Evolutionary conservation across 1,140 invertebrate genomes (phyloP).

Genomic region (Danaus melanippus): DNA sequence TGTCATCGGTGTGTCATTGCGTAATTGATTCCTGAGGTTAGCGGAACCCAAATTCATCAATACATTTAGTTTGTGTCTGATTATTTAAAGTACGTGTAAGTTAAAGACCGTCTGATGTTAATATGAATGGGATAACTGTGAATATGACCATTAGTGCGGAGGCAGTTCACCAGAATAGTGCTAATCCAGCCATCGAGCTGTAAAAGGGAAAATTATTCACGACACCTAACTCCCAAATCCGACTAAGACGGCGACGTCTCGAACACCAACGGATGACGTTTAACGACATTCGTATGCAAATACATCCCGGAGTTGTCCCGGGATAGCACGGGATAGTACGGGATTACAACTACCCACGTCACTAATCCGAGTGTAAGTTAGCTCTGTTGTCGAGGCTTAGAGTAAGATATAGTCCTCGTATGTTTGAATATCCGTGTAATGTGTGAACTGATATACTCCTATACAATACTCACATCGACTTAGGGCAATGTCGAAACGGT

Average conservation of each 20-base stretch:
- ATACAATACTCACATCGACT: conserved; percentile 28
- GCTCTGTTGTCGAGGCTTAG: conserved; percentile 48
- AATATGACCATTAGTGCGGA: conserved; percentile 25
- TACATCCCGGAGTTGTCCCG: conserved; percentile 40
- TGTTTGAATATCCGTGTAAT: conserved; percentile 41
- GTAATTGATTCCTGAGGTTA: conserved; percentile 28
- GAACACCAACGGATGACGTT: conserved; percentile 48
- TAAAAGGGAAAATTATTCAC: conserved; percentile 45
- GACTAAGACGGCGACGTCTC: conserved; percentile 49
- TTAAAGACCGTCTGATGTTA: neutral
- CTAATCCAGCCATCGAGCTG: conserved; percentile 36
- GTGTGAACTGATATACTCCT: conserved; percentile 19
- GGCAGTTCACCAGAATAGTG: conserved; percentile 27
- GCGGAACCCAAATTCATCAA: neutral
- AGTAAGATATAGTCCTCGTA: conserved; percentile 46
- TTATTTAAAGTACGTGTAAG: neutral
- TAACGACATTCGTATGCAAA: conserved; percentile 59
- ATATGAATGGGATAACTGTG: conserved; percentile 17
- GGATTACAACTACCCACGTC: conserved; percentile 46
- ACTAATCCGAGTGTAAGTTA: conserved; percentile 47
- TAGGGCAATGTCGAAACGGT: conserved; percentile 27
- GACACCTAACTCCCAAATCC: conserved; percentile 35
- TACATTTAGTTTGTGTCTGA: neutral
- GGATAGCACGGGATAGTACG: conserved; percentile 30
- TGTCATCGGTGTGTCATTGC: conserved; percentile 41